Evolutionary conservation across 1,140 invertebrate species (phyloP), one percentile per base, ranked within the genome.

Genomic region (Papilio helenus): DNA sequence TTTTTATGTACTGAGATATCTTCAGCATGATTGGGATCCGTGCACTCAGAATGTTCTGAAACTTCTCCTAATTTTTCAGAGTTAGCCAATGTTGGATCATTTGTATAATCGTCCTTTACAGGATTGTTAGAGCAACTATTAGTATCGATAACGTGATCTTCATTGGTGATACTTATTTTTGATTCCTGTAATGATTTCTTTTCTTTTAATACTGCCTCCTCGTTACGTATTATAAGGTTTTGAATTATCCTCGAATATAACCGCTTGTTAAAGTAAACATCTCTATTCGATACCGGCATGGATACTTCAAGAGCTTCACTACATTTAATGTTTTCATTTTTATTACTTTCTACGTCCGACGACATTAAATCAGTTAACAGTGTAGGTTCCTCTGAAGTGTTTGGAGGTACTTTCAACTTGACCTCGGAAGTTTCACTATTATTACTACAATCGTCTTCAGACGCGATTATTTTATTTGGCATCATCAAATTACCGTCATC

Each of bases 171-270:
- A 46, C 5, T 20, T 44, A 44, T 73, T 46, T 23, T 73, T 42
- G 74, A 23, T 34, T 81, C 46, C 20, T 44, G 10, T 74, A 55
- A 46, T 72, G 46, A 55, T 26, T 72, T 49, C 68, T 29, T 79
- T 79, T 42, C 51, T 55, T 78, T 76, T 23, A 61, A 49, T 77
- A 79, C 29, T 78, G 10, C 44, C 20, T 65, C 85, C 83, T 88
- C 87, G 76, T 79, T 82, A 79, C 81, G 85, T 39, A 85, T 77
- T 18, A 90, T 72, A 39, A 93, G 84, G 68, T 92, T 92, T 86
- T 91, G 90, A 65, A 93, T 84, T 81, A 86, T 84, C 14, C 88
- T 85, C 20, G 90, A 93, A 87, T 85, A 91, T 49, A 89, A 81
- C 83, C 90, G 86, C 84, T 92, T 92, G 34, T 71, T 81, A 76